Conservation (phyloP, 2,113 vertebrate genomes). For the Chloroceryle aenea region DNA sequence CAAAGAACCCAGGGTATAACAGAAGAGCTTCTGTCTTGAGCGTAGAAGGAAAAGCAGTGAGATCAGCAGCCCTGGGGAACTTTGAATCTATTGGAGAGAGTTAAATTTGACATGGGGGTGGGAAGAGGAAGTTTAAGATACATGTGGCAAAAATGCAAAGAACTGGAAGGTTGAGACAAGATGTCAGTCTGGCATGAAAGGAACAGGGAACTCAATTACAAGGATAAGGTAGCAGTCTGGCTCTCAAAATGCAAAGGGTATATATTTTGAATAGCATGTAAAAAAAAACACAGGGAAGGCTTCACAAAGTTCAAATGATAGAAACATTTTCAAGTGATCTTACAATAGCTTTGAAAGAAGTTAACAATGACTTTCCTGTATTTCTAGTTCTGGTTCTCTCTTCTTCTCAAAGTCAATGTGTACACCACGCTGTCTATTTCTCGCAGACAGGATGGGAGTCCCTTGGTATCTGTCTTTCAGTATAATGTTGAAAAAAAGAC, state of each 20-base stretch:
- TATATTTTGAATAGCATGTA: not conserved
- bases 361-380: not conserved
- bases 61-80: not conserved
- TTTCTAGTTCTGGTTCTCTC: not conserved
- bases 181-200: not conserved
- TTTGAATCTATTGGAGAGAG: not conserved
- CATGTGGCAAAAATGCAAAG: not conserved
- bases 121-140: not conserved
- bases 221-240: not conserved
- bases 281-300: not conserved
- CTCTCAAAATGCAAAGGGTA: not conserved
- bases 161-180: not conserved
- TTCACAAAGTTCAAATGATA: not conserved
- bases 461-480: fast-evolving
- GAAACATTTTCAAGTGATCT: not conserved
- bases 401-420: fast-evolving
- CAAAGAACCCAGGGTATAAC: not conserved
- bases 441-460: not conserved
- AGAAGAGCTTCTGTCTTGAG: not conserved
- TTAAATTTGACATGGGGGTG: not conserved
- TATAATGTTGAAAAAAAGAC: not conserved
- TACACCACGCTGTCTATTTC: not conserved
- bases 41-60: not conserved
- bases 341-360: not conserved
- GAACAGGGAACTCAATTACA: not conserved